Percentiles rank a stretch among this genome's conserved stretches.
Conservation (phyloP, 2,797 vertebrate species). For the Urosaurus nigricauda region DNA sequence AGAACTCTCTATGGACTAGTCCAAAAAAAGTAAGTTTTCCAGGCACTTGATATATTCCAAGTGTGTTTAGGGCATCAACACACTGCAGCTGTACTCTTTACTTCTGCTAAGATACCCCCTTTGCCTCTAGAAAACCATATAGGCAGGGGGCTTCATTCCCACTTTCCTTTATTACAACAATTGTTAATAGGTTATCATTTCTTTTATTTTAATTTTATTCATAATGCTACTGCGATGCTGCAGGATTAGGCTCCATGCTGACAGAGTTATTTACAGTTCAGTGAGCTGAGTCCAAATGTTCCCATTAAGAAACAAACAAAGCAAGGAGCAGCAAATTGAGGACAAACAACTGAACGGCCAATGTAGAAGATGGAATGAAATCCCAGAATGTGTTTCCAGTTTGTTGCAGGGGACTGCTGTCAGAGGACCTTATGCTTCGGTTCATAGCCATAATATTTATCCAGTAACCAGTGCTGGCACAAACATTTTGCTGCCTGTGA, state of each 20-base stretch:
- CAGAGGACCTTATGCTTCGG: background rate
- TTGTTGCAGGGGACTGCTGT: background rate
- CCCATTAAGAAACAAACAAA: slow-evolving; percentile 22
- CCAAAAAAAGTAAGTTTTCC: too few relatives aligned
- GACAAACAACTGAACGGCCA: background rate
- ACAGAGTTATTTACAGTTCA: slow-evolving; percentile 16
- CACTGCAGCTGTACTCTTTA: background rate
- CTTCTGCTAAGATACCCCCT: background rate
- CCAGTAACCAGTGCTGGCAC: background rate
- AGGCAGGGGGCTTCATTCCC: background rate
- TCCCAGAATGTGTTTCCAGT: background rate
- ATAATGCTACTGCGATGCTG: background rate
- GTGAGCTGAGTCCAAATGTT: slow-evolving; percentile 27
- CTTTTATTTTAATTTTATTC: slow-evolving; percentile 2
- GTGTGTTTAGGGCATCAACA: background rate
- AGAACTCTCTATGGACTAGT: too few relatives aligned
- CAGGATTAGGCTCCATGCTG: background rate
- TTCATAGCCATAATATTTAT: background rate
- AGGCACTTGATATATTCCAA: too few relatives aligned
- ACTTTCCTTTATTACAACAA: background rate
- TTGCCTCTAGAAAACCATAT: background rate
- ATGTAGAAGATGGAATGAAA: background rate
- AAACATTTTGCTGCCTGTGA: background rate
- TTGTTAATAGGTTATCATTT: background rate
- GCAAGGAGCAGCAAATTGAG: slow-evolving; percentile 3